Evolutionary conservation across 2,797 vertebrate species (phyloP).

Genomic region (Philypnodon macrostomus): DNA sequence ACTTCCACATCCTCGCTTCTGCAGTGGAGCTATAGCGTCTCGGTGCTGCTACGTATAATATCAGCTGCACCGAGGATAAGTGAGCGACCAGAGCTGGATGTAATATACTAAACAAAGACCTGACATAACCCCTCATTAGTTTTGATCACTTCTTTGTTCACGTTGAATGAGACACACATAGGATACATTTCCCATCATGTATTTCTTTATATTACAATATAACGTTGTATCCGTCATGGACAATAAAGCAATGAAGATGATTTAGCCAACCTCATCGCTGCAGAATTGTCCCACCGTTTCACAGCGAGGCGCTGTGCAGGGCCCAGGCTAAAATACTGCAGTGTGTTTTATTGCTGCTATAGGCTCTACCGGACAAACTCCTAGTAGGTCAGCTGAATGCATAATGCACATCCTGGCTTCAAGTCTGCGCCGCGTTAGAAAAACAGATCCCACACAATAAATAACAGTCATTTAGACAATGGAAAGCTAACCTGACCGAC

Average conservation of each 20-base stretch:
- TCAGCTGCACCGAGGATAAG: conserved; percentile 2
- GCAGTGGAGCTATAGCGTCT: conserved; percentile 27
- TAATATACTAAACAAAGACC: background rate
- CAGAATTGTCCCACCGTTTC: conserved; percentile 31
- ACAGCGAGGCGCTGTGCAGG: conserved; percentile 48
- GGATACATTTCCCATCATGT: conserved; percentile 1
- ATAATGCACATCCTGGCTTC: conserved; percentile 31
- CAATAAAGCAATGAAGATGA: conserved; percentile 3
- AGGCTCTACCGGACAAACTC: conserved; percentile 49
- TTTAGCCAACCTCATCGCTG: background rate
- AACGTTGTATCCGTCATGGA: background rate
- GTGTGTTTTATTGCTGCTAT: conserved; percentile 71
- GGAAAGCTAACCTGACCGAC: background rate
- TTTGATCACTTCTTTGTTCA: background rate
- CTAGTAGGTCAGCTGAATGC: conserved; percentile 55
- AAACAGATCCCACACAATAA: conserved; percentile 6
- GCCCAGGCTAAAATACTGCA: conserved; percentile 83
- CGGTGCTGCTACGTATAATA: conserved; percentile 10
- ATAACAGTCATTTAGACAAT: background rate
- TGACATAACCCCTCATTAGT: conserved; percentile 22
- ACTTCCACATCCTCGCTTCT: conserved; percentile 34
- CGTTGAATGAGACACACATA: background rate
- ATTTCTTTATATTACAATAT: conserved; percentile 8
- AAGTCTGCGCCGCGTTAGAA: conserved; percentile 3
- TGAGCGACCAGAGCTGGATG: background rate